Evolutionary conservation across 2,888 invertebrate genomes (phyloP), one percentile per base, ranked within the genome.

Genomic region (Sympetrum striolatum): DNA sequence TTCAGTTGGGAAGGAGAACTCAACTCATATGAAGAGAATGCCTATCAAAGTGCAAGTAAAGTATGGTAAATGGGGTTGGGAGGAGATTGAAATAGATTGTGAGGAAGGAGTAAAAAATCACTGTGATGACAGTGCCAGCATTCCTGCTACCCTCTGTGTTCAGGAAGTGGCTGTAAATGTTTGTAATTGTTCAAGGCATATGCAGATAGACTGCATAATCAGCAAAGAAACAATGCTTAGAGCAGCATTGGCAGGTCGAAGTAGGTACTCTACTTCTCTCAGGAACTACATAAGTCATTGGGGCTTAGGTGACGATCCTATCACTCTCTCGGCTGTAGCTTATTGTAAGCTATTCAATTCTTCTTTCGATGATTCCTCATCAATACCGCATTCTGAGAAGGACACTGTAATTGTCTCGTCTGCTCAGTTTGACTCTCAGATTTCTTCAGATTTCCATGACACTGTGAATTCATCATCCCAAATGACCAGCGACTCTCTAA

Each of bases 201-300:
- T 86, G 35, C 12, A 60, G 18, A n/a, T 86, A 64, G 60, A 37
- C n/a, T 86, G 86, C 60, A n/a, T 86, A 60, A 37, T 86, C 39
- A 31, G 48, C 8, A 60, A 86, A n/a, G 64, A 64, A 18, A n/a
- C 15, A 37, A 22, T 6, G 0, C 6, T 18, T 37, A 37, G 22
- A 22, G 0, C 3, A 64, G 37, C 37, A 37, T 64, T n/a, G 35
- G n/a, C 39, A 39, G 8, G 1, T 6, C 58, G 86, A 86, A 86
- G 86, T 86, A 86, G 60, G n/a, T 86, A 60, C 60, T 10, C 31
- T 86, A 86, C 86, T 86, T 86, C 86, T 15, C 86, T 86, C 4
- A 86, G n/a, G 31, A 35, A 64, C 18, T 86, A 86, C 64, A n/a
- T 37, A 10, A 60, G 86, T 39, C 12, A 53, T 64, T 86, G 86